These are phyloP conservation scores for Pungitius pungitius DNA, from an alignment of 2,113 vertebrate genomes.

Conservation along the genomic window DNA sequence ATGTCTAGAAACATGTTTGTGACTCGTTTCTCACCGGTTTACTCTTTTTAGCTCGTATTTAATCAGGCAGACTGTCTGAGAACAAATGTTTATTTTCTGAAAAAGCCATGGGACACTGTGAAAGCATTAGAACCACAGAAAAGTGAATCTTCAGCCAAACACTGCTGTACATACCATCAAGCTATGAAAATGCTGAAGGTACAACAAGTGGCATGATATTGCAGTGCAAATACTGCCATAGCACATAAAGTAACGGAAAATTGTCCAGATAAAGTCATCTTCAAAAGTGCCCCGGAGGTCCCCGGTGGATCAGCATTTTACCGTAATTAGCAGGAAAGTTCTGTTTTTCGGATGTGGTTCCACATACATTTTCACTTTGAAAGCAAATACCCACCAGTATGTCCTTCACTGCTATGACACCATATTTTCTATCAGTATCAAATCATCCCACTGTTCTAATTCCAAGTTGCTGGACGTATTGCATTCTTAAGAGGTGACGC, in stretches of 20 bases:
- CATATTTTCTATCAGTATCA: constrained; percentile 67
- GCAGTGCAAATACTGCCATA: constrained; percentile 17
- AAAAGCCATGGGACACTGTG: not conserved
- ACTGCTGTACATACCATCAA: constrained; percentile 14
- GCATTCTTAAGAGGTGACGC: constrained; percentile 65
- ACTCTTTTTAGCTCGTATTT: constrained; percentile 38
- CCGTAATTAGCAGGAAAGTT: constrained; percentile 42
- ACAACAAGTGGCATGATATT: constrained; percentile 7
- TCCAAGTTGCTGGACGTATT: constrained; percentile 63
- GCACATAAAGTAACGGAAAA: constrained; percentile 39
- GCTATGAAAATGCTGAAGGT: constrained; percentile 23
- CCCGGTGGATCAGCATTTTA: constrained; percentile 29
- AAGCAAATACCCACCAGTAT: constrained; percentile 56
- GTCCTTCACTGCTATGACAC: constrained; percentile 57
- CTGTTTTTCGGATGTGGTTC: constrained; percentile 47
- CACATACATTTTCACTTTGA: constrained; percentile 52
- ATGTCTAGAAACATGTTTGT: constrained; percentile 58
- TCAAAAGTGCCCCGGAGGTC: constrained; percentile 31
- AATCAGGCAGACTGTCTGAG: constrained; percentile 18
- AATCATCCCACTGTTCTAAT: constrained; percentile 55
- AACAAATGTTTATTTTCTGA: constrained; percentile 36
- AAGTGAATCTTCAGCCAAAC: constrained; percentile 24
- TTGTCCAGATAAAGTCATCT: constrained; percentile 28
- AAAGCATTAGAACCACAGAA: constrained; percentile 8
- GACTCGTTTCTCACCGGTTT: constrained; percentile 51